Percentiles rank a stretch among this genome's conserved stretches.
phyloP scores from a whole-genome alignment of 2,797 vertebrate genomes.

The Onychomys leucogaster region DNA sequence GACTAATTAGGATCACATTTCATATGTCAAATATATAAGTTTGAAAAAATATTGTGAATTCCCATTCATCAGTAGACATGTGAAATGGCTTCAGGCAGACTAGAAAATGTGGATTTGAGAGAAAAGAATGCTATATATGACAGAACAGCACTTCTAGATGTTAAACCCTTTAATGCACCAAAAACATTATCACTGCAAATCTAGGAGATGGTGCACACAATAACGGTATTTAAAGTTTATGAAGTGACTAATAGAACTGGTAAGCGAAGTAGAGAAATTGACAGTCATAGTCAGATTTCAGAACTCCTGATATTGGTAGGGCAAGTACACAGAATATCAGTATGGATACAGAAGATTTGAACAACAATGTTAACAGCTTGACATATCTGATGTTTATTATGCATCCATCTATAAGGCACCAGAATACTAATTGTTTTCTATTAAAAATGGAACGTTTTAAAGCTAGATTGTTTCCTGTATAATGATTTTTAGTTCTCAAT shows the following conservation, averaged over 20 bases:
- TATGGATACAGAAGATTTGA: background rate
- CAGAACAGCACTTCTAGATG: background rate
- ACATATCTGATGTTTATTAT: background rate
- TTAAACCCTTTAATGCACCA: background rate
- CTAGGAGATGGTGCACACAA: background rate
- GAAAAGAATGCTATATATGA: background rate
- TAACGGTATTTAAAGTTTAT: background rate
- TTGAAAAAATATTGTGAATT: background rate
- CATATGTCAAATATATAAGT: background rate
- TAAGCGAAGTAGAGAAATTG: background rate
- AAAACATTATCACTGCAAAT: background rate
- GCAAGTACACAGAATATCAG: background rate
- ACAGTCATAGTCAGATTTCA: background rate
- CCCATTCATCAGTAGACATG: background rate
- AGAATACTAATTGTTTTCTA: background rate
- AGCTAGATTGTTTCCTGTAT: background rate
- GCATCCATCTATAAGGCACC: background rate
- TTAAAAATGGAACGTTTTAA: slow-evolving; percentile 15
- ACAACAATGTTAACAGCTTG: background rate
- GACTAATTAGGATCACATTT: no score
- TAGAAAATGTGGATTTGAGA: background rate
- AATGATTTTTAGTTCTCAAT: background rate
- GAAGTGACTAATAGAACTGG: background rate
- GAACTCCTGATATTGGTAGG: background rate
- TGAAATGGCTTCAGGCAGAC: background rate